A percentile compares a stretch with the other conserved stretches of the same genome.
Evolutionary conservation across 2,797 vertebrate genomes (phyloP).

Genomic region (Gymnoscopelus braueri): DNA sequence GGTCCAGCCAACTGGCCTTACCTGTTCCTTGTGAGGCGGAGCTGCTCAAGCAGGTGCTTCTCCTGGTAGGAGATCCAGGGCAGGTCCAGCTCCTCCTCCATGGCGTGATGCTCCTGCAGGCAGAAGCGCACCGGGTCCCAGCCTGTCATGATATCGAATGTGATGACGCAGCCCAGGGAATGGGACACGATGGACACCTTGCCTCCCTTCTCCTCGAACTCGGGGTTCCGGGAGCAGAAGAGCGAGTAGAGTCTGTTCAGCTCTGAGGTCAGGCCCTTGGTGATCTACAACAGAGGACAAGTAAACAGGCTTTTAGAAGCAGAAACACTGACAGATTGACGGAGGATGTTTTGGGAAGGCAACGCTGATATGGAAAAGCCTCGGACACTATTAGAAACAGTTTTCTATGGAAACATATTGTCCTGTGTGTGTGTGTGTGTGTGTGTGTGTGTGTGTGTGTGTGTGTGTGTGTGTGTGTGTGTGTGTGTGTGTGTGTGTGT

Average conservation of each 20-base stretch:
- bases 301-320: not conserved
- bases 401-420: too few species aligned
- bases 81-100: conserved; percentile 87
- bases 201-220: conserved; percentile 91
- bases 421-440: too few species aligned
- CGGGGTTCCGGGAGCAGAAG: conserved; percentile 95
- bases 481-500: not conserved
- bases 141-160: conserved; percentile 98
- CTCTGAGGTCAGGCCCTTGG: conserved; percentile 95
- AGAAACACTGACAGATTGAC: not conserved
- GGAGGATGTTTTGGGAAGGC: not conserved
- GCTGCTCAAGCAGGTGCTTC: conserved; percentile 87
- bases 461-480: too few species aligned
- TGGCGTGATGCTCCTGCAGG: conserved; percentile 89
- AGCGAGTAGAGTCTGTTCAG: conserved; percentile 93
- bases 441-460: too few species aligned
- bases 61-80: conserved; percentile 90
- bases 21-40: conserved; percentile 88
- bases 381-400: too few species aligned
- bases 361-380: too few species aligned
- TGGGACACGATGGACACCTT: conserved; percentile 98
- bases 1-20: conserved; percentile 52
- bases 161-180: conserved; percentile 96
- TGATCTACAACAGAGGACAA: conserved; percentile 82
- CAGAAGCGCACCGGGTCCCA: conserved; percentile 96